These are phyloP conservation scores for Chiridota heheva DNA, from an alignment of 35 echinoderm and acorn worm genomes.

Conservation along the genomic window DNA sequence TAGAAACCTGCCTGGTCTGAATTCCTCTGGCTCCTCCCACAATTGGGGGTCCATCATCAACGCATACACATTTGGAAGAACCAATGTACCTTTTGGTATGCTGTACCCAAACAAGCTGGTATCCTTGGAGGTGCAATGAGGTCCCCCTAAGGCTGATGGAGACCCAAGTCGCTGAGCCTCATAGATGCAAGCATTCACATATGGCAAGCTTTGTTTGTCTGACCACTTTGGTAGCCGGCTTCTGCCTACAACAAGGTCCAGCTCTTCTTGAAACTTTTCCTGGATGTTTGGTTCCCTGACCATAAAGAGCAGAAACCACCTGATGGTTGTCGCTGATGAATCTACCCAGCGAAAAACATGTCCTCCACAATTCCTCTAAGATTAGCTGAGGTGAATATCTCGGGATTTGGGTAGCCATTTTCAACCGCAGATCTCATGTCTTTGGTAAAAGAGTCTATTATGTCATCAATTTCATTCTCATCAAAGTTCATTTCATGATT, in stretches of 20 bases:
- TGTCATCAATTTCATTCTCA: slow-evolving; percentile 42
- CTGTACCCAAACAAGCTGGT: slow-evolving; percentile 44
- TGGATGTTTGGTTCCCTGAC: slow-evolving; percentile 69
- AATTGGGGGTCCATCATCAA: slow-evolving; percentile 40
- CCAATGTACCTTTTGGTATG: slow-evolving; percentile 52
- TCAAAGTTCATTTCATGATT: slow-evolving; percentile 51
- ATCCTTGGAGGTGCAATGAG: slow-evolving; percentile 30
- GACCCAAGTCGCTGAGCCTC: slow-evolving; percentile 63
- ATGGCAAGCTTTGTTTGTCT: slow-evolving; percentile 64
- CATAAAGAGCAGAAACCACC: slow-evolving; percentile 73
- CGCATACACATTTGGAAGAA: slow-evolving; percentile 68
- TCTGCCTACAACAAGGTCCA: slow-evolving; percentile 53
- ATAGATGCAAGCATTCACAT: slow-evolving; percentile 56
- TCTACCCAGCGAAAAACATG: slow-evolving; percentile 83
- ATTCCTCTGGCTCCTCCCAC: slow-evolving; percentile 56
- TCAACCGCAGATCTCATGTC: slow-evolving; percentile 45
- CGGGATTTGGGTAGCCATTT: slow-evolving; percentile 24
- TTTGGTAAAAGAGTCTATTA: slow-evolving; percentile 52
- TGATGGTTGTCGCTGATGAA: slow-evolving; percentile 60
- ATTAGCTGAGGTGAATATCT: slow-evolving; percentile 14
- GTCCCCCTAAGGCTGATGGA: slow-evolving; percentile 30
- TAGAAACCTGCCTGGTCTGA: slow-evolving; percentile 63
- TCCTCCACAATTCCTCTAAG: slow-evolving; percentile 41
- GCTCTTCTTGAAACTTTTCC: slow-evolving; percentile 60
- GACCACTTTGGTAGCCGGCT: slow-evolving; percentile 47